Conservation (phyloP, 2,888 invertebrate genomes). For the Dolichopus griseipennis region DNA sequence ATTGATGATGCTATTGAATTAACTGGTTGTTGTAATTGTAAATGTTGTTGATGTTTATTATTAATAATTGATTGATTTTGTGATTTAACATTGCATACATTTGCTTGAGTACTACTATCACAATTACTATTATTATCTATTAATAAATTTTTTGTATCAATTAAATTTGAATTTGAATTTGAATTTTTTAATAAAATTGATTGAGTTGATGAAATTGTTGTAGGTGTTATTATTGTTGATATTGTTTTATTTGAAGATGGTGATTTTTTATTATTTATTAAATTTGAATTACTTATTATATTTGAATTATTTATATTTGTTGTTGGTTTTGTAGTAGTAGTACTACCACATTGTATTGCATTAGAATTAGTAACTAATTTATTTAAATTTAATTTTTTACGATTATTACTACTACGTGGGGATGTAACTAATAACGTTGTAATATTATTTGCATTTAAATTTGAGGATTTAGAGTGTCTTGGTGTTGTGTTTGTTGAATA, state of each 20-base stretch:
- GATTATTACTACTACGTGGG: constrained; percentile 41
- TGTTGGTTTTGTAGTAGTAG: constrained; percentile 40
- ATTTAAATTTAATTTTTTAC: constrained; percentile 42
- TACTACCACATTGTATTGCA: constrained; percentile 41
- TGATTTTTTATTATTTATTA: background rate
- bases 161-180: constrained; percentile 7
- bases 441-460: constrained; percentile 37
- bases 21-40: constrained; percentile 19
- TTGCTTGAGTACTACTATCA: constrained; percentile 21
- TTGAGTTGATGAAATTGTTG: constrained; percentile 15
- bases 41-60: constrained; percentile 25
- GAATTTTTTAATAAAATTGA: constrained; percentile 13
- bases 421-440: constrained; percentile 36
- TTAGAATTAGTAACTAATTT: constrained; percentile 36
- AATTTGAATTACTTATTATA: constrained; percentile 11
- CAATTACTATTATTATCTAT: constrained; percentile 8
- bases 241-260: background rate
- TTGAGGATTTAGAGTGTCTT: constrained; percentile 41
- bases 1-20: constrained; percentile 15
- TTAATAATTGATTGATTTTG: constrained; percentile 9
- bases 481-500: constrained; percentile 47
- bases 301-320: constrained; percentile 20
- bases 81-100: constrained; percentile 17
- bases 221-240: constrained; percentile 12
- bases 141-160: constrained; percentile 7